Conservation (phyloP, 2,113 vertebrate genomes). For the Zosterops lateralis region DNA sequence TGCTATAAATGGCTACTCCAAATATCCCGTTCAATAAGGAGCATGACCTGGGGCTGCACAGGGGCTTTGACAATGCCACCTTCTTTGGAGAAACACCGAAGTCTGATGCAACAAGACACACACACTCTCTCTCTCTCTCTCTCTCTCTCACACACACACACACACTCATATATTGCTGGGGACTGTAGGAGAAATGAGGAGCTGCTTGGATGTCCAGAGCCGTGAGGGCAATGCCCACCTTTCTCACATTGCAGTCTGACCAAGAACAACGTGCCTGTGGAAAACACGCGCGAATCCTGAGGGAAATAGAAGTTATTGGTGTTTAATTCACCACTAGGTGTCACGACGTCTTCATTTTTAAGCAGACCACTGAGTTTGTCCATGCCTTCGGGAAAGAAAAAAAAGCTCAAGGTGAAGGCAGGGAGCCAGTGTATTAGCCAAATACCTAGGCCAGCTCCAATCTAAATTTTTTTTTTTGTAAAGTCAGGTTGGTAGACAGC, state of each 20-base stretch:
- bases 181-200: neutral
- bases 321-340: slow-evolving; percentile 43
- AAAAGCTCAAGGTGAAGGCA: neutral
- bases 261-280: fast-evolving
- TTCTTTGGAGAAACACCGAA: neutral
- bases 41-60: neutral
- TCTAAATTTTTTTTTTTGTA: neutral
- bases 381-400: neutral
- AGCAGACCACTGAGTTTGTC: neutral
- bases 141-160: no score
- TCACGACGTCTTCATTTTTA: slow-evolving; percentile 45
- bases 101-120: neutral
- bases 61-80: neutral
- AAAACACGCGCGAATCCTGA: neutral
- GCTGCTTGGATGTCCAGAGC: neutral
- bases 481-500: neutral
- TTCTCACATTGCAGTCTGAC: neutral
- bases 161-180: neutral
- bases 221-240: neutral
- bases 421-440: neutral
- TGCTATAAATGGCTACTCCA: neutral
- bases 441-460: neutral
- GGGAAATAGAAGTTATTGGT: neutral
- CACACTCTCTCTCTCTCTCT: no score
- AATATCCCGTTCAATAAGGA: neutral